Conservation (phyloP, 1,140 invertebrate genomes). For the Pseudomyrmex sp. region DNA sequence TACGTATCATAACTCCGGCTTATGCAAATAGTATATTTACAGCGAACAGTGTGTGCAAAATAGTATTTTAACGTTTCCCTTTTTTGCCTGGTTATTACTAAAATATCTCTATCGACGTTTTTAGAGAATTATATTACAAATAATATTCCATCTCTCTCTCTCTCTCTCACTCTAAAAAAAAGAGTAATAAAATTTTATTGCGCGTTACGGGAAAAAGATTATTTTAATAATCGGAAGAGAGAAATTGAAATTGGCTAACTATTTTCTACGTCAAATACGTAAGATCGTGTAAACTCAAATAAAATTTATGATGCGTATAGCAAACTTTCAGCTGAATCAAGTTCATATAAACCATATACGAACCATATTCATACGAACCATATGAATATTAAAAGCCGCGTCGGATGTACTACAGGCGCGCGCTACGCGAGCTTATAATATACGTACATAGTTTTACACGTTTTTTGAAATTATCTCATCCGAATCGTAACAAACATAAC, state of each 20-base stretch:
- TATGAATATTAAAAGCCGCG: not conserved
- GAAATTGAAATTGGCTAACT: not conserved
- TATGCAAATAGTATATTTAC: conserved; percentile 18
- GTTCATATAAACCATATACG: not conserved
- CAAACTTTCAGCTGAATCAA: not conserved
- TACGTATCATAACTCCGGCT: conserved; percentile 29
- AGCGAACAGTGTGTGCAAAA: not conserved
- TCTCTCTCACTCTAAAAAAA: too few relatives aligned
- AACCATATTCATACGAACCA: too few relatives aligned
- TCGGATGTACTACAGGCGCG: too few relatives aligned
- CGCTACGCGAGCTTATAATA: too few relatives aligned
- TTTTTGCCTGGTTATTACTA: not conserved
- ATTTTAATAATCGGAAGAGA: not conserved
- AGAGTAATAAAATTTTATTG: too few relatives aligned
- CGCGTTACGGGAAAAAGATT: not conserved
- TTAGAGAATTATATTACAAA: too few relatives aligned
- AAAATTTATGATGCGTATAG: not conserved
- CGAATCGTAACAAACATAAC: too few relatives aligned
- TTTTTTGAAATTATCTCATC: too few relatives aligned
- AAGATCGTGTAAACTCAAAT: not conserved
- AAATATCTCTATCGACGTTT: not conserved
- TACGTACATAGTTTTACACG: too few relatives aligned
- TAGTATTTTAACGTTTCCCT: not conserved
- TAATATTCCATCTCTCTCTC: too few relatives aligned
- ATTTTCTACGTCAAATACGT: not conserved